A percentile compares a stretch with the other conserved stretches of the same genome.
phyloP scores from a whole-genome alignment of 2,888 invertebrate genomes.

The Sclerodermus sp. region DNA sequence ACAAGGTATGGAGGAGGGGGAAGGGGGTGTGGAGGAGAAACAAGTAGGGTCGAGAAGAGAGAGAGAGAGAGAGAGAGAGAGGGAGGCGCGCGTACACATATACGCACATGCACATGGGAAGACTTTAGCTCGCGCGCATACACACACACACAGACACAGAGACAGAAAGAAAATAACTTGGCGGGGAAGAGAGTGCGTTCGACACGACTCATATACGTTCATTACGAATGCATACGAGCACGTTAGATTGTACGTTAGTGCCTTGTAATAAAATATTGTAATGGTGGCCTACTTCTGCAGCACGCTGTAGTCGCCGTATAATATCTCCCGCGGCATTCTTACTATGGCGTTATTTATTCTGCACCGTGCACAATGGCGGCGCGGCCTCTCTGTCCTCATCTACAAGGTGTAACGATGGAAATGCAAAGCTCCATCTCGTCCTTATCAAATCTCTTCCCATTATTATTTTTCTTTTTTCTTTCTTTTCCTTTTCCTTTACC shows the following conservation, averaged over 20 bases:
- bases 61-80: background rate
- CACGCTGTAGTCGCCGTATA: slow-evolving; percentile 40
- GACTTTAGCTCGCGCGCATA: too few species aligned
- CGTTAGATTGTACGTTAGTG: slow-evolving; percentile 58
- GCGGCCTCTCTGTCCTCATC: slow-evolving; percentile 17
- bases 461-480: slow-evolving; percentile 13
- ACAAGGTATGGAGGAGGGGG: background rate
- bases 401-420: slow-evolving; percentile 20
- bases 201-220: slow-evolving; percentile 57
- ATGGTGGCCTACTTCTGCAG: slow-evolving; percentile 48
- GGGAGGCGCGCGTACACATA: background rate
- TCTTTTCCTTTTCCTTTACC: slow-evolving; percentile 6
- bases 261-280: slow-evolving; percentile 51
- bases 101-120: too few species aligned
- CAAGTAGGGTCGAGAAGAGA: background rate
- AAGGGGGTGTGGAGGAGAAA: background rate
- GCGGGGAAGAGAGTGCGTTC: slow-evolving; percentile 33
- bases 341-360: slow-evolving; percentile 50
- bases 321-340: slow-evolving; percentile 56
- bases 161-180: slow-evolving; percentile 2
- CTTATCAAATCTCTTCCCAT: background rate
- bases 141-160: slow-evolving; percentile 1
- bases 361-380: slow-evolving; percentile 45
- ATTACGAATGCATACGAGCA: slow-evolving; percentile 57
- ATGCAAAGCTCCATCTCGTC: background rate